Evolutionary conservation across 2,113 vertebrate species (phyloP), one percentile per base, ranked within the genome.

Genomic region (Ranitomeya imitator): DNA sequence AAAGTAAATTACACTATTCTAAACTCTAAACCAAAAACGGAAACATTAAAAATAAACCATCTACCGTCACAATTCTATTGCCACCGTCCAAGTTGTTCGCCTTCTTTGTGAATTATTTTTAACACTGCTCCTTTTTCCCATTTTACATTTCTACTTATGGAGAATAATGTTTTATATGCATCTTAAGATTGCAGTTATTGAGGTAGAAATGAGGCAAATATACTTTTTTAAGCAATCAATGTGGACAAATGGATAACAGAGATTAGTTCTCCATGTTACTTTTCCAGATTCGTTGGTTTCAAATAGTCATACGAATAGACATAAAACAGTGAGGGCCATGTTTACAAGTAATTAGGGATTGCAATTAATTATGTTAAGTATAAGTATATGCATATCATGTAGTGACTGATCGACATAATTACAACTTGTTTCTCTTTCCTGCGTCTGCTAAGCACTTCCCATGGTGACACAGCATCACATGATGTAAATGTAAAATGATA

Each of bases 321-420:
- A 79, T 57, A 52, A 79, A 55, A 79, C 77, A 55, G 77, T 13
- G 52, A 55, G n/a, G 77, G 13, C 77, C 52, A 79, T 79, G 77
- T 55, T 14, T 79, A 23, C 77, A 79, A 76, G 73, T 76, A 76
- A 76, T 76, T 76, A 76, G 77, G n/a, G 77, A 55, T 55, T 79
- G 52, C 52, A 79, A 79, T 57, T 79, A 79, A 79, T 79, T 57
- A 57, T 79, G 77, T 57, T 79, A 55, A 79, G 51, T 57, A 23
- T 79, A 79, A 79, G 77, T 79, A 79, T 55, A 57, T 79, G 52
- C 52, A 79, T 79, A 79, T 57, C 52, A 79, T 79, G 77, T 79
- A 79, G 51, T 79, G 77, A 57, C 77, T 79, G 52, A 79, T 55
- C 52, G 23, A 54, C 77, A 54, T 79, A 79, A 79, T 79, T 79